Base-by-base conservation (phyloP, 2,888 invertebrate species). In the Plutella xylostella region DNA sequence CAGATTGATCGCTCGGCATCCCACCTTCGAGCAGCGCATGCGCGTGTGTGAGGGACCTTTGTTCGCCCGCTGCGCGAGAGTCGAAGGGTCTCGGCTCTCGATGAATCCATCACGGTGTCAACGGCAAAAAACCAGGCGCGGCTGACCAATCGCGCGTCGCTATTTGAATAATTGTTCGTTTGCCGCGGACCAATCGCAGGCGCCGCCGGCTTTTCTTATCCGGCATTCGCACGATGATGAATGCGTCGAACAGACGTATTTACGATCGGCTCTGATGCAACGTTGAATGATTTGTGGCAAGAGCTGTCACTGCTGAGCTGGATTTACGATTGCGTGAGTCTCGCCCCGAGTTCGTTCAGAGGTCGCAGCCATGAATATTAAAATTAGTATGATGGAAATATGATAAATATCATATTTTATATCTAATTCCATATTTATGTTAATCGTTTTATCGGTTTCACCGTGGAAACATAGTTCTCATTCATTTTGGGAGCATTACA, bases 101-200 rank as follows among this genome's bases (percentile, higher is more conserved):
- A 66, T 73, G 77, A 69, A 79, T 77, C 77, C 72, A 79, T 83
- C 80, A 79, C 66, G 61, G 67, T 76, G 76, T 74, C 78, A 70
- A 62, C 62, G 64, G 63, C 69, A 75, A 79, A 79, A 78, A 78
- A 73, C 65, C 61, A 63, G 57, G 57, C 50, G 56, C 54, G 56
- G 51, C 53, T 58, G 63, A 57, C 82, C 82, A 83, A 82, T 82
- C 65, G 58, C 57, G 54, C 63, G 55, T 58, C 68, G 57, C 61
- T 65, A 68, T 82, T 82, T 78, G 76, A 82, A 83, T 83, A 83
- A 82, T 82, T 79, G 79, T 79, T 75, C 78, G 71, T 67, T 70
- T 66, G 57, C 63, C 57, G 56, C 58, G 65, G 65, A 60, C 82
- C 82, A 83, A 83, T 83, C 56, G 74, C 62, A 65, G 58, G 57